Conservation (phyloP, 2,113 vertebrate genomes). For the Pipra filicauda region DNA sequence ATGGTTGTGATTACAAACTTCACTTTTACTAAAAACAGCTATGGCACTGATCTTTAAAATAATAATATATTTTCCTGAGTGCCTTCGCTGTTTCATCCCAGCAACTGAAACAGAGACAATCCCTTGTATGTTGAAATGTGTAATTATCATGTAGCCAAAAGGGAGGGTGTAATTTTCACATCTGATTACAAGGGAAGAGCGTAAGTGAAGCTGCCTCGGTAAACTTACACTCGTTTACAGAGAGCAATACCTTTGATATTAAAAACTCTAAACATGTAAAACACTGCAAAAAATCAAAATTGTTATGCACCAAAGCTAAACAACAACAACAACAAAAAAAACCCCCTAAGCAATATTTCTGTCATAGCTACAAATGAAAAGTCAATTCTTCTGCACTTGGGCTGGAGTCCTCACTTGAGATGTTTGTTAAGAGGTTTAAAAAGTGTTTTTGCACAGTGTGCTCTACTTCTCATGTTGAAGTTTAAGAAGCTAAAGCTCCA, state of each 20-base stretch:
- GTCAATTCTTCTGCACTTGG: slow-evolving; percentile 46
- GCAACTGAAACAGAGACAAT: slow-evolving; percentile 83
- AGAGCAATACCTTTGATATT: slow-evolving; percentile 82
- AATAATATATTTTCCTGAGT: slow-evolving; percentile 76
- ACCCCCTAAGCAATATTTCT: slow-evolving; percentile 44
- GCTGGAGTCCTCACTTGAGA: slow-evolving; percentile 21
- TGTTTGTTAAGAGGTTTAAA: slow-evolving; percentile 35
- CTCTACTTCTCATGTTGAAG: neutral
- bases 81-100: slow-evolving; percentile 75
- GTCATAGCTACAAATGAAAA: slow-evolving; percentile 52
- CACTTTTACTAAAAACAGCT: slow-evolving; percentile 64
- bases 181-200: slow-evolving; percentile 91
- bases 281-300: slow-evolving; percentile 58
- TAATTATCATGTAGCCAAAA: slow-evolving; percentile 93
- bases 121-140: slow-evolving; percentile 83
- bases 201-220: slow-evolving; percentile 78
- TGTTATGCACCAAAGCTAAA: slow-evolving; percentile 46
- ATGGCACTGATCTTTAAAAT: slow-evolving; percentile 75
- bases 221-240: slow-evolving; percentile 83
- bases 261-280: slow-evolving; percentile 73
- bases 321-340: neutral
- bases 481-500: slow-evolving; percentile 12
- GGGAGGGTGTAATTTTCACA: slow-evolving; percentile 91
- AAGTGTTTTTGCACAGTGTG: slow-evolving; percentile 31
- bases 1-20: slow-evolving; percentile 71